phyloP scores from a whole-genome alignment of 2,888 invertebrate genomes.

The Drosophila merina region DNA sequence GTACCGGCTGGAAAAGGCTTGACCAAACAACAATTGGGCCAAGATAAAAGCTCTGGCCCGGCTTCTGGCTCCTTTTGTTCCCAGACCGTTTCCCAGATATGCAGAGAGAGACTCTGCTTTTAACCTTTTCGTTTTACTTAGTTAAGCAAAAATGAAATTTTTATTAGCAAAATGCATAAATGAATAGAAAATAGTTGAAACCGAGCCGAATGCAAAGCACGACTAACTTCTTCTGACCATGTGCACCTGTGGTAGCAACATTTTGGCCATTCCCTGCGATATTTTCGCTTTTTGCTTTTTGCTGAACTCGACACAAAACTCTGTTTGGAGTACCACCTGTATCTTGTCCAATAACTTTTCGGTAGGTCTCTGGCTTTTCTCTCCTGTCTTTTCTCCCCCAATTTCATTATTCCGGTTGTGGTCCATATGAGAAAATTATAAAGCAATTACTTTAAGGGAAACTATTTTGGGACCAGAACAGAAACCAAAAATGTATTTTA shows the following conservation, averaged over 20 bases:
- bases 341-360: conserved; percentile 23
- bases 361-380: conserved; percentile 4
- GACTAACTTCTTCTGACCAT: conserved; percentile 11
- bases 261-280: conserved; percentile 49
- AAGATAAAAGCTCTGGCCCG: conserved; percentile 63
- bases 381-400: neutral
- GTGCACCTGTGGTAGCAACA: conserved; percentile 36
- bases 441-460: conserved; percentile 18
- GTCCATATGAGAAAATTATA: conserved; percentile 27
- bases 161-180: conserved; percentile 78
- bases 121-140: conserved; percentile 79
- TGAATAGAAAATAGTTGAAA: conserved; percentile 77
- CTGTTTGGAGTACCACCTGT: conserved; percentile 5
- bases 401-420: conserved; percentile 11
- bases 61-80: conserved; percentile 23
- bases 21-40: conserved; percentile 49
- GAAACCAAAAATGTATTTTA: neutral
- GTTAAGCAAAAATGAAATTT: conserved; percentile 77
- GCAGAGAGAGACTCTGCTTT: conserved; percentile 47
- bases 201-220: conserved; percentile 28
- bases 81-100: conserved; percentile 1
- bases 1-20: conserved; percentile 21
- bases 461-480: neutral
- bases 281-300: conserved; percentile 31
- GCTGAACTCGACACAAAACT: conserved; percentile 31